phyloP scores from a whole-genome alignment of 2,888 invertebrate genomes.

The Heliconius ethilla region DNA sequence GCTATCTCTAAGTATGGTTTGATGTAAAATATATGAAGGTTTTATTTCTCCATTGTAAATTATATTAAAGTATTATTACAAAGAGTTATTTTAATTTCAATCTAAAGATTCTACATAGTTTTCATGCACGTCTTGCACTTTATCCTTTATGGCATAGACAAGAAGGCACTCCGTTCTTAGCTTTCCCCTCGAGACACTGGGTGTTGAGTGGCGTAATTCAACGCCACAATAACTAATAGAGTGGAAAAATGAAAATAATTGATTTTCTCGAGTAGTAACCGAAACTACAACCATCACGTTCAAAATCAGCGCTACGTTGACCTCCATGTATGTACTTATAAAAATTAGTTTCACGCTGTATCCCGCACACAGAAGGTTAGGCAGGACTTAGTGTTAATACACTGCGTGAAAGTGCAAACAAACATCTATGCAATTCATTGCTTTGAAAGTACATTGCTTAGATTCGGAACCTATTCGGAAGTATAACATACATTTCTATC shows the following conservation, averaged over 20 bases:
- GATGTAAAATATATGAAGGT: constrained; percentile 4
- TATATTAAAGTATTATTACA: not conserved
- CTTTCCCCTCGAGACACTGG: not conserved
- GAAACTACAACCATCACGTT: no score
- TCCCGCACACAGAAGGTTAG: no score
- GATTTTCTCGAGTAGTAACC: not conserved
- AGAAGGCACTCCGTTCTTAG: not conserved
- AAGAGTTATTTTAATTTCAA: not conserved
- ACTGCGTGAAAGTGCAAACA: no score
- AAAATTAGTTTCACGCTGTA: no score
- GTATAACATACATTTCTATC: constrained; percentile 1
- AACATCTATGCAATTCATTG: not conserved
- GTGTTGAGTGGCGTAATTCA: not conserved
- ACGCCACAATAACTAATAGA: not conserved
- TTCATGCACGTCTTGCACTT: not conserved
- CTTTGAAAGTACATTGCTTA: not conserved
- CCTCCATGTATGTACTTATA: no score
- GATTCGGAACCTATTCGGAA: not conserved
- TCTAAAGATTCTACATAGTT: not conserved
- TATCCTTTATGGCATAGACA: not conserved
- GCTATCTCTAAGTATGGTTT: not conserved
- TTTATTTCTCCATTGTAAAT: constrained; percentile 6
- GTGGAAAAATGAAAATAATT: not conserved
- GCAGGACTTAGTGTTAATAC: no score
- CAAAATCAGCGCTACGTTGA: no score